These are phyloP conservation scores for Pyrgus malvae DNA, from an alignment of 2,888 invertebrate species.

Conservation along the genomic window DNA sequence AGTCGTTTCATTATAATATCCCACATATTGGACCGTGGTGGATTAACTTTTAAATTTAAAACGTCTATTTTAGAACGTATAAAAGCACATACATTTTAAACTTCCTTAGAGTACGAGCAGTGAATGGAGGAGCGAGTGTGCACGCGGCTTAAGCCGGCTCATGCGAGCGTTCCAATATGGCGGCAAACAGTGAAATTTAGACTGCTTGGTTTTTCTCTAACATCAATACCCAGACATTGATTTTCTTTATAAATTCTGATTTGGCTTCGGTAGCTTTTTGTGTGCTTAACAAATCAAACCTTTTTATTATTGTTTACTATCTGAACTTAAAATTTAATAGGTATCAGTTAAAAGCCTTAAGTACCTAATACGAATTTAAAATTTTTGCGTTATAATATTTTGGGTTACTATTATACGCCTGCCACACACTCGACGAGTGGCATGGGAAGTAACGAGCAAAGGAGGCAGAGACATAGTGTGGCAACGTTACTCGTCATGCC, in stretches of 20 bases:
- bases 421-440: too few species aligned
- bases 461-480: too few species aligned
- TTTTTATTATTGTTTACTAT: too few species aligned
- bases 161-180: conserved; percentile 57
- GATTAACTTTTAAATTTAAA: conserved; percentile 24
- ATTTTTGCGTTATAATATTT: too few species aligned
- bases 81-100: conserved; percentile 25
- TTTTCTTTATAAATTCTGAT: neutral
- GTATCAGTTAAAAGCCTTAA: too few species aligned
- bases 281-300: too few species aligned
- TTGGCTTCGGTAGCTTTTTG: too few species aligned
- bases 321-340: too few species aligned
- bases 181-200: conserved; percentile 64
- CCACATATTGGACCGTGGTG: conserved; percentile 11
- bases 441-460: too few species aligned
- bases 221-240: conserved; percentile 45
- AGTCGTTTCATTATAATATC: neutral
- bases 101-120: conserved; percentile 22
- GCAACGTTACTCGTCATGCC: too few species aligned
- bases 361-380: too few species aligned
- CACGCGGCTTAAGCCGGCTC: conserved; percentile 43
- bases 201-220: conserved; percentile 50
- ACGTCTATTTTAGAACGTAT: conserved; percentile 17
- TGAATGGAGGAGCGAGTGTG: conserved; percentile 32
- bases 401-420: too few species aligned